Evolutionary conservation across 2,888 invertebrate species (phyloP).

Genomic region (Morpho achilles): DNA sequence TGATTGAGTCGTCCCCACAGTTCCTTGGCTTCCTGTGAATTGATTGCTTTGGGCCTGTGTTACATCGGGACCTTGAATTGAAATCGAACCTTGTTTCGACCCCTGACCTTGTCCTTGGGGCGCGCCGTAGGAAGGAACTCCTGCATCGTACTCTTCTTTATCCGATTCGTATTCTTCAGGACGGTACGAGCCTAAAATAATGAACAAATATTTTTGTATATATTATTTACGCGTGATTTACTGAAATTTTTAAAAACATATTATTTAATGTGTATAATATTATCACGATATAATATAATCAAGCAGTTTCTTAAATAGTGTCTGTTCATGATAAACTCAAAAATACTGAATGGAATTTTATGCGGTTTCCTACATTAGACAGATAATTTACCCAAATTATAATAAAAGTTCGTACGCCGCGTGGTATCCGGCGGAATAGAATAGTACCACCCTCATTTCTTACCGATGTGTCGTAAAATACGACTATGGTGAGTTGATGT

Average conservation of each 20-base stretch:
- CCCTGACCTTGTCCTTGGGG: slow-evolving; percentile 25
- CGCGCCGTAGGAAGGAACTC: slow-evolving; percentile 19
- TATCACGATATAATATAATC: not conserved
- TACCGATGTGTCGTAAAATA: too few species aligned
- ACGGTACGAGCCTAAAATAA: slow-evolving; percentile 61
- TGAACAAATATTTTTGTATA: too few species aligned
- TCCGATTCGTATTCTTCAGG: slow-evolving; percentile 53
- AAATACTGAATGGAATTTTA: too few species aligned
- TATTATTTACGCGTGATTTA: too few species aligned
- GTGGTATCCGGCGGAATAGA: too few species aligned
- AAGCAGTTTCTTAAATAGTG: not conserved
- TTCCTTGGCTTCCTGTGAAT: slow-evolving; percentile 11
- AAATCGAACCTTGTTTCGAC: slow-evolving; percentile 6
- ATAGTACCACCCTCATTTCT: too few species aligned
- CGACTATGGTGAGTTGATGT: too few species aligned
- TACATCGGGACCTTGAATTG: slow-evolving; percentile 4
- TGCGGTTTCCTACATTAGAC: too few species aligned
- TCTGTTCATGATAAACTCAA: too few species aligned
- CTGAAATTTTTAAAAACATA: not conserved
- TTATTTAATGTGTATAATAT: not conserved
- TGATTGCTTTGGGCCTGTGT: slow-evolving; percentile 15
- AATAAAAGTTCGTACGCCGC: too few species aligned
- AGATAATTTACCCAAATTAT: too few species aligned
- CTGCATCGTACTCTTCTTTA: slow-evolving; percentile 25
- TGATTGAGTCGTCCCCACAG: not conserved